A percentile compares a stretch with the other conserved stretches of the same genome.
phyloP scores from a whole-genome alignment of 2,888 invertebrate genomes.

The Silvanus unidentatus region DNA sequence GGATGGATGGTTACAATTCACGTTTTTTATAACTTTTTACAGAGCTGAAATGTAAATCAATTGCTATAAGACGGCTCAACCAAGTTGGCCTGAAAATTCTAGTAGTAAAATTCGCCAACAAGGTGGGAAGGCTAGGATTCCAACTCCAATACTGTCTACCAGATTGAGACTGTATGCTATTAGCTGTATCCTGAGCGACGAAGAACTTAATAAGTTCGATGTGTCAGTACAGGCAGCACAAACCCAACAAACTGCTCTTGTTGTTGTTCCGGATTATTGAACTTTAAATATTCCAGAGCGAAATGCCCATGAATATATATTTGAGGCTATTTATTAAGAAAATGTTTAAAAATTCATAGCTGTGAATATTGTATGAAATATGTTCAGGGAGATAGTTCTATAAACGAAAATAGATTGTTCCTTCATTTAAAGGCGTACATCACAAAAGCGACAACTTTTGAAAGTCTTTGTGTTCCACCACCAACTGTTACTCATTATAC shows the following conservation, averaged over 20 bases:
- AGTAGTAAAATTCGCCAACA: slow-evolving; percentile 11
- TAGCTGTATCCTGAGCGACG: background rate
- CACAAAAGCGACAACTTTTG: too few relatives aligned
- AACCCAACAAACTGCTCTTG: too few relatives aligned
- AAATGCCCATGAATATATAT: background rate
- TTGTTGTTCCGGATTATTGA: background rate
- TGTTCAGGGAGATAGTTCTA: too few relatives aligned
- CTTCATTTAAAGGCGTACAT: too few relatives aligned
- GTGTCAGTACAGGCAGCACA: too few relatives aligned
- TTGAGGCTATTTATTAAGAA: background rate
- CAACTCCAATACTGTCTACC: slow-evolving; percentile 11
- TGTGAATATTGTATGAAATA: background rate
- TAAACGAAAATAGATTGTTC: too few relatives aligned
- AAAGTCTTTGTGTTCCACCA: too few relatives aligned
- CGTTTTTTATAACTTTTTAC: background rate
- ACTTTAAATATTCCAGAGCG: background rate
- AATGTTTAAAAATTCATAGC: background rate
- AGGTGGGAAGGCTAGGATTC: slow-evolving; percentile 9
- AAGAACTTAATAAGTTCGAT: too few relatives aligned
- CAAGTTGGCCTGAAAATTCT: slow-evolving; percentile 14
- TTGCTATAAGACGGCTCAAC: slow-evolving; percentile 12
- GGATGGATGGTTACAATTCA: background rate
- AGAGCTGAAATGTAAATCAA: background rate
- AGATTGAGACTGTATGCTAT: background rate
- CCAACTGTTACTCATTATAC: too few relatives aligned